Evolutionary conservation across 2,113 vertebrate genomes (phyloP).

Genomic region (Tursiops truncatus): DNA sequence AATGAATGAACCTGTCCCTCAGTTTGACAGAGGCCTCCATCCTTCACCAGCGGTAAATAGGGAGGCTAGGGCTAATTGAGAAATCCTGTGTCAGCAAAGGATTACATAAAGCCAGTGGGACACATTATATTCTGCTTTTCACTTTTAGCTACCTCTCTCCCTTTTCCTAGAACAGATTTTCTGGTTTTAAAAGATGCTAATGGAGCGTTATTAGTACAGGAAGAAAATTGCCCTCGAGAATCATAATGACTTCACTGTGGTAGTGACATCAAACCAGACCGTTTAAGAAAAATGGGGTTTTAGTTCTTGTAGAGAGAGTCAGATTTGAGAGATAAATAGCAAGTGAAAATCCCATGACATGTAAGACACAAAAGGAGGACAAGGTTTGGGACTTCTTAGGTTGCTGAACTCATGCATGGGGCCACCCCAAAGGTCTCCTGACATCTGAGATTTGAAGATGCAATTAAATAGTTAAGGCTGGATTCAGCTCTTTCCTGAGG

Average conservation of each 20-base stretch:
- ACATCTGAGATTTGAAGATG: constrained; percentile 44
- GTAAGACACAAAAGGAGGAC: neutral
- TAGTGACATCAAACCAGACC: constrained; percentile 58
- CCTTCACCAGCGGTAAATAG: neutral
- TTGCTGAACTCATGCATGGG: neutral
- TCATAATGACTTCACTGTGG: constrained; percentile 54
- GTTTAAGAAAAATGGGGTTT: constrained; percentile 70
- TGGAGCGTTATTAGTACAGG: constrained; percentile 64
- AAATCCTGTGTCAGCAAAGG: constrained; percentile 47
- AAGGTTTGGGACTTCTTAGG: neutral
- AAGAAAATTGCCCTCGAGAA: constrained; percentile 65
- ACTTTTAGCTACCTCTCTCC: constrained; percentile 40
- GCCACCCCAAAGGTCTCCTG: neutral
- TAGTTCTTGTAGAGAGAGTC: constrained; percentile 43
- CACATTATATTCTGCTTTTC: constrained; percentile 59
- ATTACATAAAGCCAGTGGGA: constrained; percentile 66
- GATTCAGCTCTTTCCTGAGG: constrained; percentile 42
- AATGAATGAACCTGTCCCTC: neutral
- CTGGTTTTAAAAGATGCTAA: constrained; percentile 70
- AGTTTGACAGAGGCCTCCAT: neutral
- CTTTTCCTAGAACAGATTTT: constrained; percentile 59
- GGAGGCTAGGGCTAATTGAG: constrained; percentile 28
- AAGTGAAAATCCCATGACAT: constrained; percentile 21
- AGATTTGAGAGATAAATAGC: constrained; percentile 41
- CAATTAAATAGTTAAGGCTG: constrained; percentile 56